Conservation (phyloP, 2,113 vertebrate genomes). For the Laticauda colubrina region DNA sequence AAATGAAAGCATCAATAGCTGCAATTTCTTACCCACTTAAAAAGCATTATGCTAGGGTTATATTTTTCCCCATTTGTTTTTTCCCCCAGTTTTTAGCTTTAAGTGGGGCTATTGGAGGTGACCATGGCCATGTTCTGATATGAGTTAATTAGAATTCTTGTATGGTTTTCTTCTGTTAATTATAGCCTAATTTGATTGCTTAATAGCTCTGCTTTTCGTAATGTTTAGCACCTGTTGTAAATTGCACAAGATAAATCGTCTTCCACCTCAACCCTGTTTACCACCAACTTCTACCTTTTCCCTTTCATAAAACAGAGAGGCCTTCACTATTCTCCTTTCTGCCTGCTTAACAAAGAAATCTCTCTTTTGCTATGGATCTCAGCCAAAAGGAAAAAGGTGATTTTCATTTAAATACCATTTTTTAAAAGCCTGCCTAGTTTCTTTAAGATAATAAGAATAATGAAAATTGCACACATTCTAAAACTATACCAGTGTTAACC, state of each 20-base stretch:
- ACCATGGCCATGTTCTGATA: constrained; percentile 73
- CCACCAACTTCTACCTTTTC: constrained; percentile 70
- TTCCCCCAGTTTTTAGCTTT: constrained; percentile 36
- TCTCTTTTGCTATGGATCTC: constrained; percentile 53
- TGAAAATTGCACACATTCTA: constrained; percentile 42
- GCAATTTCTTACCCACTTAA: constrained; percentile 33
- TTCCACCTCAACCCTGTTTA: constrained; percentile 70
- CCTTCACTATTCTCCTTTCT: constrained; percentile 43
- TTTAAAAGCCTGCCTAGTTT: constrained; percentile 4
- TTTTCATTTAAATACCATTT: constrained; percentile 66
- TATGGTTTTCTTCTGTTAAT: constrained; percentile 81
- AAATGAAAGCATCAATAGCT: not conserved
- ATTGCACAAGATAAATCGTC: constrained; percentile 79
- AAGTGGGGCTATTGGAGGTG: constrained; percentile 61
- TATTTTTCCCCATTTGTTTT: constrained; percentile 51
- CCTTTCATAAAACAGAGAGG: constrained; percentile 57
- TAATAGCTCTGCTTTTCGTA: constrained; percentile 80
- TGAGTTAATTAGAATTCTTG: constrained; percentile 83
- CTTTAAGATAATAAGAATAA: constrained; percentile 32
- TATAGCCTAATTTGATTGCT: constrained; percentile 84
- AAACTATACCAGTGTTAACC: constrained; percentile 62
- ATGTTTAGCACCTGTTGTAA: constrained; percentile 85
- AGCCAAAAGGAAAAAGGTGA: constrained; percentile 37
- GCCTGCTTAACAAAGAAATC: constrained; percentile 54
- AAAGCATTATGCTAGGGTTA: constrained; percentile 60